Conservation (phyloP, 1,140 invertebrate genomes). For the Hylaeus anthracinus region DNA sequence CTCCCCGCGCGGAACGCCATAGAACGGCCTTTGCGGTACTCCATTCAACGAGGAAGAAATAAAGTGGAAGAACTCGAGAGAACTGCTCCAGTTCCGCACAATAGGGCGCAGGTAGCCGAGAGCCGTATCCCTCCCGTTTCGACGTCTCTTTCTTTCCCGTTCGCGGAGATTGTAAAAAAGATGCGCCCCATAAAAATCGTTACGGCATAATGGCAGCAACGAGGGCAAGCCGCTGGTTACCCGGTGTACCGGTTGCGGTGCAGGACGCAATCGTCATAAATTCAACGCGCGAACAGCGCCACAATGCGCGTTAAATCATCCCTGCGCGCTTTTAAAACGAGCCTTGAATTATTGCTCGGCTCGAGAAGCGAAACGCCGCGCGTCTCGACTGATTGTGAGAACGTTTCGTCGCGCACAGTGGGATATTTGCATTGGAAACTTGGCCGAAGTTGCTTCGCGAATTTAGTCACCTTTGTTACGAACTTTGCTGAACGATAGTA, state of each 20-base stretch:
- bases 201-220: slow-evolving; percentile 67
- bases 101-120: slow-evolving; percentile 66
- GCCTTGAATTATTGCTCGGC: slow-evolving; percentile 66
- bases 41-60: slow-evolving; percentile 64
- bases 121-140: slow-evolving; percentile 16
- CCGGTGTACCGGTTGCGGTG: slow-evolving; percentile 57
- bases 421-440: too few relatives aligned
- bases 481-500: too few relatives aligned
- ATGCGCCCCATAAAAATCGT: slow-evolving; percentile 64
- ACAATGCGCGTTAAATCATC: slow-evolving; percentile 75
- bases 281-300: slow-evolving; percentile 67
- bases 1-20: slow-evolving; percentile 35
- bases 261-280: slow-evolving; percentile 64
- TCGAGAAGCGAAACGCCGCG: not conserved
- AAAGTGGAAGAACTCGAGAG: slow-evolving; percentile 70
- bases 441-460: too few relatives aligned
- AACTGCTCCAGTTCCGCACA: slow-evolving; percentile 70
- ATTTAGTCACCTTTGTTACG: too few relatives aligned
- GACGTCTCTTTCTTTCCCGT: not conserved
- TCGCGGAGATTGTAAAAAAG: slow-evolving; percentile 40
- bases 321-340: slow-evolving; percentile 64
- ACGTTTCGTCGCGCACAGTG: not conserved
- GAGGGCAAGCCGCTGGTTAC: slow-evolving; percentile 59
- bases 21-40: slow-evolving; percentile 65
- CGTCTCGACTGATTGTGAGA: slow-evolving; percentile 21